These are phyloP conservation scores for Crotalus horridus DNA, from an alignment of 2,113 vertebrate species.

Conservation along the genomic window DNA sequence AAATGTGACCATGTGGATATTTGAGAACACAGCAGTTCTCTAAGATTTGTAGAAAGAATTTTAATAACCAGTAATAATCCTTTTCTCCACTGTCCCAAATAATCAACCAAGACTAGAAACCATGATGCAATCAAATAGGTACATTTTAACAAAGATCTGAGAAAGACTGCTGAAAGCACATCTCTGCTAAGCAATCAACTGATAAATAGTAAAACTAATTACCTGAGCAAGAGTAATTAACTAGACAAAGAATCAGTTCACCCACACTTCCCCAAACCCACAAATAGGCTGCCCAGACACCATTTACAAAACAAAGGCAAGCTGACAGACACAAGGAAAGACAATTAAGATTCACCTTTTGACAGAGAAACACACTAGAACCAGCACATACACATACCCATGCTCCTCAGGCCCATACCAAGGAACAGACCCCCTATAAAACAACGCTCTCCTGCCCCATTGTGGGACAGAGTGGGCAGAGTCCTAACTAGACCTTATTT, in stretches of 20 bases:
- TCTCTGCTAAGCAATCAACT: neutral
- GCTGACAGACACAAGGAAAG: neutral
- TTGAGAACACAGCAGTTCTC: neutral
- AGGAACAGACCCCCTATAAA: neutral
- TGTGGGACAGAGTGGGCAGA: too few relatives aligned
- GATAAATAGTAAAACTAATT: neutral
- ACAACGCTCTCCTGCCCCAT: too few relatives aligned
- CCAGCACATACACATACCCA: neutral
- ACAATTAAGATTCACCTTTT: neutral
- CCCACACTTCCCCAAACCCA: neutral
- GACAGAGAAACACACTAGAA: neutral
- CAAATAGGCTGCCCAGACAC: neutral
- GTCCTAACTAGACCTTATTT: too few relatives aligned
- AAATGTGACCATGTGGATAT: neutral
- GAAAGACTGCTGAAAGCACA: neutral
- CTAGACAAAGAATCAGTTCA: neutral
- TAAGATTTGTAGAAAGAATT: constrained; percentile 33
- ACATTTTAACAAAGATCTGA: neutral
- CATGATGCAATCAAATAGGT: neutral
- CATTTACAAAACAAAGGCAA: neutral
- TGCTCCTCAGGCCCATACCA: neutral
- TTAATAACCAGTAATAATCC: neutral
- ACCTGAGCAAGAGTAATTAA: neutral
- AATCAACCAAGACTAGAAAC: neutral
- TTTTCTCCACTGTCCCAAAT: neutral